Evolutionary conservation across 2,113 vertebrate species (phyloP).

Genomic region (Tympanuchus pallidicinctus): DNA sequence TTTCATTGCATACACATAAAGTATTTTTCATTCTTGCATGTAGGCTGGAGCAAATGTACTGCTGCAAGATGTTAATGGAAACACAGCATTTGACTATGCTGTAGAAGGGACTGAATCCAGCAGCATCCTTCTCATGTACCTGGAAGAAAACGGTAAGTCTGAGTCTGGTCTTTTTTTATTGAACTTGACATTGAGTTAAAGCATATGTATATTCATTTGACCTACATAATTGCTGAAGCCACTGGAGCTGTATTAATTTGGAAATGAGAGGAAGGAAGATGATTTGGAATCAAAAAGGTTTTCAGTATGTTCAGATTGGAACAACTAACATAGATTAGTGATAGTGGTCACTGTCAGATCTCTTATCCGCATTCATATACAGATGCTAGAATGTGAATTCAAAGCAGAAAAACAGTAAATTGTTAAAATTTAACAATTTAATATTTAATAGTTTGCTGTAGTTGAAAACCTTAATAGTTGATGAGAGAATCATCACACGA

Average conservation of each 20-base stretch:
- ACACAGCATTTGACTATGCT: constrained; percentile 90
- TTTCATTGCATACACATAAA: not conserved
- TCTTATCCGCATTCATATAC: not conserved
- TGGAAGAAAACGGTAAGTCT: constrained; percentile 92
- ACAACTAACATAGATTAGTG: not conserved
- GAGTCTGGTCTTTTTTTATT: not conserved
- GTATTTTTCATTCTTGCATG: not conserved
- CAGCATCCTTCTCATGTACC: constrained; percentile 86
- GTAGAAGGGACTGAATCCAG: constrained; percentile 89
- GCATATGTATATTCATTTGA: not conserved
- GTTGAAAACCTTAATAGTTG: not conserved
- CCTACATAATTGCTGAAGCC: not conserved
- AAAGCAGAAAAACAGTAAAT: not conserved
- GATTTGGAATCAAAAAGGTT: not conserved
- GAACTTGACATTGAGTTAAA: not conserved
- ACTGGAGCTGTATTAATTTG: not conserved
- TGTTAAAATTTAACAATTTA: not conserved
- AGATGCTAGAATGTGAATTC: not conserved
- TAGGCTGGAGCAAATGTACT: constrained; percentile 93
- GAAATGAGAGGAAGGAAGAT: not conserved
- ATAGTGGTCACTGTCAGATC: not conserved
- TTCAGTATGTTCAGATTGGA: not conserved
- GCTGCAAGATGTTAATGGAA: constrained; percentile 92
- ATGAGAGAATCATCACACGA: not conserved
- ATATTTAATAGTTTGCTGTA: not conserved